Evolutionary conservation across 1,140 invertebrate genomes (phyloP).

Genomic region (Limonius californicus): DNA sequence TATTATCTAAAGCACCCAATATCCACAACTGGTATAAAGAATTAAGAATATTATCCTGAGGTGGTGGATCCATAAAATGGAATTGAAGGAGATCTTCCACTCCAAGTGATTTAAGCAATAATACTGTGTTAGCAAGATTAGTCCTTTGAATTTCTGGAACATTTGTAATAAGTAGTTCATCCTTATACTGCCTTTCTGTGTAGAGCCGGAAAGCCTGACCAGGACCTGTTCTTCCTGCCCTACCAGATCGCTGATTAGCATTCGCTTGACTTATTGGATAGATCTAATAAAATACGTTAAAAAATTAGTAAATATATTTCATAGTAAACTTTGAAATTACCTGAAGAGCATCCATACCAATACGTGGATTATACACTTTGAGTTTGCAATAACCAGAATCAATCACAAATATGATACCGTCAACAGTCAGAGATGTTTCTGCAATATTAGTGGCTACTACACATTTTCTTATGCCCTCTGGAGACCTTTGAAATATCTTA

Average conservation of each 20-base stretch:
- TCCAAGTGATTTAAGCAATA: slow-evolving; percentile 91
- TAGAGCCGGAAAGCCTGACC: slow-evolving; percentile 94
- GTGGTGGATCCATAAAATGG: slow-evolving; percentile 99
- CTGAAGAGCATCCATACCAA: slow-evolving; percentile 98
- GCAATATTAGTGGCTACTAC: slow-evolving; percentile 99
- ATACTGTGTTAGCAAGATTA: slow-evolving; percentile 97
- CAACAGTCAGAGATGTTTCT: slow-evolving; percentile 64
- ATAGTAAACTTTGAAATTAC: slow-evolving; percentile 43
- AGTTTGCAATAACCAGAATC: slow-evolving; percentile 99
- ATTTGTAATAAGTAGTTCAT: slow-evolving; percentile 88
- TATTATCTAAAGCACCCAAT: slow-evolving; percentile 94
- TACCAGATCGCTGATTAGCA: slow-evolving; percentile 91
- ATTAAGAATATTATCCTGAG: slow-evolving; percentile 98
- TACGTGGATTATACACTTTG: slow-evolving; percentile 97
- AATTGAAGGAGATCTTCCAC: slow-evolving; percentile 96
- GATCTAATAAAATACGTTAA: slow-evolving; percentile 52
- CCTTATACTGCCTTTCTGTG: slow-evolving; percentile 93
- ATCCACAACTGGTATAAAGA: slow-evolving; percentile 99
- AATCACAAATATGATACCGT: slow-evolving; percentile 97
- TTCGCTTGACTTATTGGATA: slow-evolving; percentile 92
- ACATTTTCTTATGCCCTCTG: slow-evolving; percentile 90
- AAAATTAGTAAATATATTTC: too few species aligned
- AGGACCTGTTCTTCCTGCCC: slow-evolving; percentile 94
- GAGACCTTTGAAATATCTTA: slow-evolving; percentile 97
- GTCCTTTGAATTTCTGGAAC: slow-evolving; percentile 99